Evolutionary conservation across 2,113 vertebrate genomes (phyloP), one percentile per base, ranked within the genome.

Genomic region (Phrynosoma blainvillii): DNA sequence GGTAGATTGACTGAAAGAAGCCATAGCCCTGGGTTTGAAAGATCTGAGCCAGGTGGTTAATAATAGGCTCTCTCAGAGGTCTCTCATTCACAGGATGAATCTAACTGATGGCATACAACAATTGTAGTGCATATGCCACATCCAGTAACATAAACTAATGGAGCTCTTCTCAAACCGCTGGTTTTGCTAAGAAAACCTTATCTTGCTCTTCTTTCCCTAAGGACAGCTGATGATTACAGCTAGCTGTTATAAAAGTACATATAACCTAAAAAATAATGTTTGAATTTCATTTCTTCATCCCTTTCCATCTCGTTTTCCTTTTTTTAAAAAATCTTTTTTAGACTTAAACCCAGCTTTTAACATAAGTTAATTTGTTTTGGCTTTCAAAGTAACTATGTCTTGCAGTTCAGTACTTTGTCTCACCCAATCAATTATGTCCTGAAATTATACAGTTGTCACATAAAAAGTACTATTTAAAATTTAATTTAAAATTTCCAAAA

Each of bases 401-500:
- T 59, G 2, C 14, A 79, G 32, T 56, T 3, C 30, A 79, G 21
- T 16, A 59, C 14, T 18, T 20, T 59, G 11, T 3, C 42, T 36
- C 40, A 65, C n/a, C 32, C 83, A 47, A 65, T 21, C 11, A 25
- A 47, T 86, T 86, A 32, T 14, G 21, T 68, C 36, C 11, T 59
- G 32, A 75, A 68, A 75, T 40, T n/a, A 32, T 74, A 11, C 30
- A 84, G n/a, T 13, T 32, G 5, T 54, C 20, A 21, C 30, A 14
- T 77, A 77, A 13, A 66, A 10, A 85, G 3, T 68, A 27, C 30
- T 71, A 40, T 75, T 76, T 13, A 21, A 47, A 30, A 85, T 42
- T 68, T 23, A 73, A 84, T 21, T 18, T 40, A 59, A 77, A 9
- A 68, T 54, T 8, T 12, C n/a, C 88, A 74, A 84, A 87, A 88